phyloP scores from a whole-genome alignment of 1,140 invertebrate species.

The Listronotus bonariensis region DNA sequence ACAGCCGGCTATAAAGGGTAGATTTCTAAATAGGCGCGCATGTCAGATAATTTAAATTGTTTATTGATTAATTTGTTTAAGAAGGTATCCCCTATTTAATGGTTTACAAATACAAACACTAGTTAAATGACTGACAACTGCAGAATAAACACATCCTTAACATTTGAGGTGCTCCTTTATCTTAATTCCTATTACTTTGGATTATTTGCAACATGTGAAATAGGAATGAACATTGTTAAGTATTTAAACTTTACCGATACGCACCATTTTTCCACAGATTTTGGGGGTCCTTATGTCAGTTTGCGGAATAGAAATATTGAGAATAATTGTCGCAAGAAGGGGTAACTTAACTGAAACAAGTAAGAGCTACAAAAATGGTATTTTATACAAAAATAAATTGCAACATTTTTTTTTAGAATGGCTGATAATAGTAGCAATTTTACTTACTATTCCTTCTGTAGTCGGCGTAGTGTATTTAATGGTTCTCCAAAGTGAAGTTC shows the following conservation, averaged over 20 bases:
- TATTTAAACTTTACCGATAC: slow-evolving; percentile 74
- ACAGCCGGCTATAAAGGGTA: too few relatives aligned
- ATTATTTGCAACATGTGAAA: slow-evolving; percentile 79
- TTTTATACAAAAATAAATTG: slow-evolving; percentile 7
- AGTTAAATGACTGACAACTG: slow-evolving; percentile 32
- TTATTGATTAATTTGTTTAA: too few relatives aligned
- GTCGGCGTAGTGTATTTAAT: slow-evolving; percentile 82
- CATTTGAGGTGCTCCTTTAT: slow-evolving; percentile 79
- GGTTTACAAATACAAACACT: slow-evolving; percentile 23
- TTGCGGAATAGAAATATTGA: slow-evolving; percentile 75
- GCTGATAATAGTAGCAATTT: slow-evolving; percentile 77
- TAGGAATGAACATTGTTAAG: slow-evolving; percentile 77
- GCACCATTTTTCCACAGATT: slow-evolving; percentile 75
- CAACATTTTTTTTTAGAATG: slow-evolving; percentile 59
- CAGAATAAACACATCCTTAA: slow-evolving; percentile 70
- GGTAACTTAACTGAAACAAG: slow-evolving; percentile 84
- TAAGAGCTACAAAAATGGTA: slow-evolving; percentile 53
- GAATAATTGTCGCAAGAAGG: slow-evolving; percentile 78
- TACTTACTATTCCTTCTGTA: slow-evolving; percentile 79
- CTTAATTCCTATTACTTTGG: slow-evolving; percentile 84
- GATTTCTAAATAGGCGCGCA: too few relatives aligned
- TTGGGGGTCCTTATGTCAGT: slow-evolving; percentile 75
- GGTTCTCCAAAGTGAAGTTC: slow-evolving; percentile 85
- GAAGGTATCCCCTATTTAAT: background rate
- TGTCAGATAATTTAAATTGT: too few relatives aligned